Base-by-base conservation (phyloP, 35 echinoderm and acorn worm species). In the Chiridota heheva region DNA sequence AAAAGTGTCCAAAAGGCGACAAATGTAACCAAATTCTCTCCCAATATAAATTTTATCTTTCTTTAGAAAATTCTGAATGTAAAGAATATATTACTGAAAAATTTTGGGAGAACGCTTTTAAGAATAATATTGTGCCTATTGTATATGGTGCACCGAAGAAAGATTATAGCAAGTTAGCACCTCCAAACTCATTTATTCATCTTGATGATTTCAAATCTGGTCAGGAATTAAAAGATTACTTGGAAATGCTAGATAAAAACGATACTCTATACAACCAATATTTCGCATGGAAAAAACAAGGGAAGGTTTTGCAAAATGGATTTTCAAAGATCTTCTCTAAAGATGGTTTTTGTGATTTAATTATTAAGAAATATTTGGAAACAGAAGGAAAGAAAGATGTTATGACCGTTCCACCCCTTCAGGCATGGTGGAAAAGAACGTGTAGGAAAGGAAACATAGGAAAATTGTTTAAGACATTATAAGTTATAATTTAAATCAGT, bases 111-210 rank as follows among this genome's bases (percentile, higher is more conserved):
- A 90, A 83, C 30, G 81, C 57, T 7, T 90, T 76, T 38, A 28
- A 70, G n/a, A 77, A 65, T n/a, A 72, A 82, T 25, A 42, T 90
- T 29, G 81, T 90, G 5, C 87, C 87, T 2, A 90, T 90, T 58
- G 87, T 78, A 18, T 90, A 69, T 53, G 87, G 87, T 4, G 70
- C 87, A 45, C 81, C 69, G 18, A 75, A 78, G 30, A 55, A 51
- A 45, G 87, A 90, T 38, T 90, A 90, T 46, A 60, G 55, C 40
- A 70, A 81, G 35, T 68, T 65, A 46, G 70, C 59, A 20, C 87
- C 87, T 17, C 80, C 80, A 5, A 77, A 90, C 60, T 90, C 87
- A 16, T 90, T 90, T 46, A 90, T 90, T 68, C 80, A 90, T 60
- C 56, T 90, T 18, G 59, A 73, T 34, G 87, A 90, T 78, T 90